Evolutionary conservation across 2,113 vertebrate genomes (phyloP).

Genomic region (Pholis gunnellus): DNA sequence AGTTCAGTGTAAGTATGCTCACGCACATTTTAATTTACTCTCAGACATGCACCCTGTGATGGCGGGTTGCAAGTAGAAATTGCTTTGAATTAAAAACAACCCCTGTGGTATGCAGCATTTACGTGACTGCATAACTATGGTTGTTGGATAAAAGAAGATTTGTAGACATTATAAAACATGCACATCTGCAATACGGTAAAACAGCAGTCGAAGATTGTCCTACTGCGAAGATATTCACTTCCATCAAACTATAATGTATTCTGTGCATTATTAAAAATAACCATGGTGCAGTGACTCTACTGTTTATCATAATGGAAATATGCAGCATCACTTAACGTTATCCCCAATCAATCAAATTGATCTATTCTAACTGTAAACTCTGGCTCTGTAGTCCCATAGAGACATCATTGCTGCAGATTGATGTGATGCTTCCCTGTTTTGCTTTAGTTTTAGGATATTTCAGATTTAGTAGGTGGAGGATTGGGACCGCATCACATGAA

Average conservation of each 20-base stretch:
- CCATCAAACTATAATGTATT: constrained; percentile 10
- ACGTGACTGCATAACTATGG: neutral
- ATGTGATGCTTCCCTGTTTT: constrained; percentile 2
- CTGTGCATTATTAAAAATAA: neutral
- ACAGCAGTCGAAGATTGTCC: neutral
- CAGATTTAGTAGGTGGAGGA: neutral
- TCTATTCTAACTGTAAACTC: constrained; percentile 20
- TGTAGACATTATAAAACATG: neutral
- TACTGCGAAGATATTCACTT: neutral
- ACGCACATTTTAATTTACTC: neutral
- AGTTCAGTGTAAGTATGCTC: constrained; percentile 89
- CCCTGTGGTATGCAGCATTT: neutral
- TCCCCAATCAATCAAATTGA: constrained; percentile 40
- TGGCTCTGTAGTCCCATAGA: constrained; percentile 17
- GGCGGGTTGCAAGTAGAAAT: neutral
- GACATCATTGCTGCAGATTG: constrained; percentile 23
- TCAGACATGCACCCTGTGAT: neutral
- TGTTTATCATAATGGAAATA: constrained; percentile 12
- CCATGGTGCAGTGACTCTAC: neutral
- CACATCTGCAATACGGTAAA: neutral
- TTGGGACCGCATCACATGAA: constrained; percentile 13
- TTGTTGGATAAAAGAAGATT: neutral
- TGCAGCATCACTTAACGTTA: constrained; percentile 1
- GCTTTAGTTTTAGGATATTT: neutral
- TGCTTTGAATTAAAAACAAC: neutral